phyloP scores from a whole-genome alignment of 2,113 vertebrate species.

The Sigmodon hispidus region DNA sequence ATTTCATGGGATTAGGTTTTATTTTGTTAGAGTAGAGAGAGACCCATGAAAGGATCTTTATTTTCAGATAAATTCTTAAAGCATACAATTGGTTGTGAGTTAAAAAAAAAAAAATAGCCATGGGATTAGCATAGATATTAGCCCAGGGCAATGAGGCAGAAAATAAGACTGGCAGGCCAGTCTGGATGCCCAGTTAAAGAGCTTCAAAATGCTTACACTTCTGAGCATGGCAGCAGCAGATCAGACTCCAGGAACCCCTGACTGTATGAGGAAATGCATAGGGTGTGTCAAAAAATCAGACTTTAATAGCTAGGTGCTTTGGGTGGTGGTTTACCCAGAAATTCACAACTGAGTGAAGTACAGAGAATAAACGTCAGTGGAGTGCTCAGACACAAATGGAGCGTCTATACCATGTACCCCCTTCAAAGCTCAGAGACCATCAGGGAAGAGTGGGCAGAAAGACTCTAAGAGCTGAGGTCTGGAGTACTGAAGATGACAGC shows the following conservation, averaged over 20 bases:
- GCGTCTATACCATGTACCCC: no score
- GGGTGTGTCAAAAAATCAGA: background rate
- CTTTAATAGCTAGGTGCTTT: background rate
- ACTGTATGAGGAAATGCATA: background rate
- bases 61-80: background rate
- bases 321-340: background rate
- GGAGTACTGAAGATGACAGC: background rate
- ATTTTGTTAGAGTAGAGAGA: background rate
- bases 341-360: background rate
- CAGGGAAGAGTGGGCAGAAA: background rate
- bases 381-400: background rate
- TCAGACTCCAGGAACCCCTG: background rate
- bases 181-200: background rate
- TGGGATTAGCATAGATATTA: background rate
- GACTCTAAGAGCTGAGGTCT: background rate
- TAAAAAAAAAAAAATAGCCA: background rate
- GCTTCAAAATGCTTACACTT: background rate
- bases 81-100: background rate
- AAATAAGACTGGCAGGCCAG: background rate
- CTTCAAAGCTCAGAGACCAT: background rate
- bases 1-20: background rate
- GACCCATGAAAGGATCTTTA: background rate
- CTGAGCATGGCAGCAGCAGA: background rate
- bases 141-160: background rate
- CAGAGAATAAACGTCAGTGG: background rate